Evolutionary conservation across 2,888 invertebrate species (phyloP).

Genomic region (Drosophila picticornis): DNA sequence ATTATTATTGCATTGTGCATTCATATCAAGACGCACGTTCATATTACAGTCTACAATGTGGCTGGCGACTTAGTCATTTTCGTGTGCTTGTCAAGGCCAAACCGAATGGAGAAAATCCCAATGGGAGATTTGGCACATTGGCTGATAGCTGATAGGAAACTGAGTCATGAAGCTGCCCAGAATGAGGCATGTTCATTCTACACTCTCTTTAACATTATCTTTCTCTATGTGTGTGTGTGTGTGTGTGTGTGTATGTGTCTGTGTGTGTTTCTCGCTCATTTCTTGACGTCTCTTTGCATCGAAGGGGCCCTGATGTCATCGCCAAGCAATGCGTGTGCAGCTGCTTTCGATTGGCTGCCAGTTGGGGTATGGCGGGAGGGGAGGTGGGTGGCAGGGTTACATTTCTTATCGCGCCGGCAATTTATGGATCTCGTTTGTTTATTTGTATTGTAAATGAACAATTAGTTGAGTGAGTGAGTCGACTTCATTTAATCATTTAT

Average conservation of each 20-base stretch:
- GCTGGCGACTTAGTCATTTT: slow-evolving; percentile 21
- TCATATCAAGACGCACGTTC: slow-evolving; percentile 21
- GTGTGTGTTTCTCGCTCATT: neutral
- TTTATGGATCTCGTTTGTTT: slow-evolving; percentile 33
- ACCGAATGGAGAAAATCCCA: neutral
- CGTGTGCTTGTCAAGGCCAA: neutral
- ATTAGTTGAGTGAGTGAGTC: slow-evolving; percentile 5
- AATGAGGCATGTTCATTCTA: neutral
- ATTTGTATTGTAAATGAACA: slow-evolving; percentile 27
- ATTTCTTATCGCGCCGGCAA: slow-evolving; percentile 41
- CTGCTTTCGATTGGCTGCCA: neutral
- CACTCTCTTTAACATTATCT: slow-evolving; percentile 5
- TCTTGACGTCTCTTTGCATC: slow-evolving; percentile 47
- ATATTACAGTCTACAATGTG: neutral
- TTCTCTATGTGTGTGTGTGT: slow-evolving; percentile 3
- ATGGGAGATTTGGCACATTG: neutral
- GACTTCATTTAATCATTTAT: slow-evolving; percentile 15
- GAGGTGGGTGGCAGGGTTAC: neutral
- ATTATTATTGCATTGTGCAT: slow-evolving; percentile 20
- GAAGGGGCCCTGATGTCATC: slow-evolving; percentile 67
- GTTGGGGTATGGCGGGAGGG: neutral
- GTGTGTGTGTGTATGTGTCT: neutral
- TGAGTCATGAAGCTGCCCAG: neutral
- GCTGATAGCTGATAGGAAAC: neutral
- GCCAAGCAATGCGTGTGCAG: slow-evolving; percentile 65